A percentile compares a stretch with the other conserved stretches of the same genome.
Evolutionary conservation across 2,888 invertebrate genomes (phyloP).

Genomic region (Eupithecia tripunctaria): DNA sequence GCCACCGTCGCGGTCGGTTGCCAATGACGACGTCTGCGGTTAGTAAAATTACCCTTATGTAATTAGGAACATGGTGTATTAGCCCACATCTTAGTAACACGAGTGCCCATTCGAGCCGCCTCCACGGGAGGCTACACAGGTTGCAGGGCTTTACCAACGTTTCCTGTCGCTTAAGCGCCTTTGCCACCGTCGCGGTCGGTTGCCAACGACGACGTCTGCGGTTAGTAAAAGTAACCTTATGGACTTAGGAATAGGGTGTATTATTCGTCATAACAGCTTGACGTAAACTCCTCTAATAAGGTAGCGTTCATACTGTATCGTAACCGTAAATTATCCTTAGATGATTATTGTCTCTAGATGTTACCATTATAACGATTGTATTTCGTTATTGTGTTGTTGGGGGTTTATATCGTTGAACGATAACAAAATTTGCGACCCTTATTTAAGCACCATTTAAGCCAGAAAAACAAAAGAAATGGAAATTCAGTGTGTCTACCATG

Average conservation of each 20-base stretch:
- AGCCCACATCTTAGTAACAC: too few species aligned
- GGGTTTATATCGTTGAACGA: too few species aligned
- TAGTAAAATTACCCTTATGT: slow-evolving; percentile 12
- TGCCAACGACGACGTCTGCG: slow-evolving; percentile 88
- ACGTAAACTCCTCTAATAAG: too few species aligned
- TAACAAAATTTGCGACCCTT: neutral
- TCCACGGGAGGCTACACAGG: too few species aligned
- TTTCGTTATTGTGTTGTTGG: too few species aligned
- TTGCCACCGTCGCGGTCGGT: slow-evolving; percentile 97
- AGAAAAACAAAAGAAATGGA: neutral
- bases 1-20: slow-evolving; percentile 97
- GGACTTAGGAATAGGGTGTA: neutral
- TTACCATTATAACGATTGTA: too few species aligned
- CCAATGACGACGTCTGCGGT: slow-evolving; percentile 87
- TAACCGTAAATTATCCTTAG: too few species aligned
- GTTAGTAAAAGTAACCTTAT: slow-evolving; percentile 47
- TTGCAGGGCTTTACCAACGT: slow-evolving; percentile 95
- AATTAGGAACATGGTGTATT: neutral
- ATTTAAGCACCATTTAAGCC: neutral
- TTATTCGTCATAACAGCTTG: too few species aligned
- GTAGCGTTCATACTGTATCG: too few species aligned
- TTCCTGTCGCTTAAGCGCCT: slow-evolving; percentile 97
- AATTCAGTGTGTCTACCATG: too few species aligned
- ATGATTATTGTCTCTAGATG: too few species aligned
- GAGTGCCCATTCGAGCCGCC: too few species aligned